Conservation (phyloP, 2,113 vertebrate species). For the Okapia johnstoni region DNA sequence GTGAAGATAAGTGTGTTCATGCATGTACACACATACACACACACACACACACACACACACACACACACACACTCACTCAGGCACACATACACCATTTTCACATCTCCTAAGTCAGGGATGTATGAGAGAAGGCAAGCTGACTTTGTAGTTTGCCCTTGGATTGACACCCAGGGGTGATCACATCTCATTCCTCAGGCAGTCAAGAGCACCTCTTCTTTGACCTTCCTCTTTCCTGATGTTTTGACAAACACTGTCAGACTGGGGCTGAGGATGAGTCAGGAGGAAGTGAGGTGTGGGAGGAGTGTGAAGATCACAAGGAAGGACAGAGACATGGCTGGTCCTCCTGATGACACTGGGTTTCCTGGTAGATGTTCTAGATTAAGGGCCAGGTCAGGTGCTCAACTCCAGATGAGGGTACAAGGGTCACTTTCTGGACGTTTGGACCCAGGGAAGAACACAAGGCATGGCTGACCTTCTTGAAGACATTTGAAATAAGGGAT, state of each 20-base stretch:
- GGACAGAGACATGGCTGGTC: neutral
- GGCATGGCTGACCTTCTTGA: neutral
- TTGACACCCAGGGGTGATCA: neutral
- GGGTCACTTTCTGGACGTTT: neutral
- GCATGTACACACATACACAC: neutral
- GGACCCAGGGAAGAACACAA: neutral
- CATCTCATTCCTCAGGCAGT: neutral
- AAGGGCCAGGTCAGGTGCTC: neutral
- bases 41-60: too few species aligned
- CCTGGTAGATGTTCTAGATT: neutral
- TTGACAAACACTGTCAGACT: neutral
- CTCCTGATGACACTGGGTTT: neutral
- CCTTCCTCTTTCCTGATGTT: neutral
- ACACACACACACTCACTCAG: rapidly evolving
- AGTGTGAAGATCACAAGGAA: neutral
- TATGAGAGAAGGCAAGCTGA: neutral
- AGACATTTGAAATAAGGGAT: neutral
- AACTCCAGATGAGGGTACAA: neutral
- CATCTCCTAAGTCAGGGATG: neutral
- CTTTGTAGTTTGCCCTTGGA: neutral
- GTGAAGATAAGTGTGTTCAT: neutral
- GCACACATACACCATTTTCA: neutral
- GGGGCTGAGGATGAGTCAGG: neutral
- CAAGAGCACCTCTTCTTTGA: neutral
- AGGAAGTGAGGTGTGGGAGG: neutral